Conservation (phyloP, 2,113 vertebrate genomes). For the Pachypanchax playfairii region DNA sequence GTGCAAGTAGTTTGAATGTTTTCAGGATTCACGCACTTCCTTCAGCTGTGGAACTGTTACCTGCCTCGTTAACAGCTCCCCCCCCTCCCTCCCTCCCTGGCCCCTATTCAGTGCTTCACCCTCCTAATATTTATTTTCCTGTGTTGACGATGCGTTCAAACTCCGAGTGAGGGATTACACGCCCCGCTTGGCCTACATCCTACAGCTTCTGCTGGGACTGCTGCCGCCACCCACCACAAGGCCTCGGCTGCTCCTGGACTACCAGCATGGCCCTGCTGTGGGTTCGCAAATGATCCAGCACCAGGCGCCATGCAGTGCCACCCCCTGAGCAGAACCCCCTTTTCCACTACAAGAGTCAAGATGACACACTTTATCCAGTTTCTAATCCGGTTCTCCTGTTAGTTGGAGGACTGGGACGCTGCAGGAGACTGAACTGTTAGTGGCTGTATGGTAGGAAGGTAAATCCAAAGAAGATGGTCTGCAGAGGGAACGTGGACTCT, state of each 20-base stretch:
- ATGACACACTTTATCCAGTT: conserved; percentile 2
- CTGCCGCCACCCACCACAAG: conserved; percentile 69
- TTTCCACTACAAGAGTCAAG: not conserved
- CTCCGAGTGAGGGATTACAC: conserved; percentile 65
- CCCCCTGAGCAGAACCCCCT: conserved; percentile 28
- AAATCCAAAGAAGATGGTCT: too few species aligned
- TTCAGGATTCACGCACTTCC: not conserved
- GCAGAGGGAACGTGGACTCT: too few species aligned
- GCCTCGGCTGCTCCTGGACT: conserved; percentile 40
- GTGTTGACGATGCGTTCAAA: conserved; percentile 42
- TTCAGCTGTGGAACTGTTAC: not conserved
- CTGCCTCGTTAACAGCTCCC: conserved; percentile 14
- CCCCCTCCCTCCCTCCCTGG: conserved; percentile 37
- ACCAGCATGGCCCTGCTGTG: conserved; percentile 77
- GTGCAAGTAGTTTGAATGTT: not conserved
- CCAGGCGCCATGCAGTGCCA: conserved; percentile 66
- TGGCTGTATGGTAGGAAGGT: too few species aligned
- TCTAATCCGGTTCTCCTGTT: not conserved
- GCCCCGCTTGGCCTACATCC: conserved; percentile 66
- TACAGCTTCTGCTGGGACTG: conserved; percentile 44
- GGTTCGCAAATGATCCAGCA: conserved; percentile 74
- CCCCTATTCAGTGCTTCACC: conserved; percentile 30
- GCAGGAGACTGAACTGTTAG: too few species aligned
- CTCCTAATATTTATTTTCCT: conserved; percentile 66
- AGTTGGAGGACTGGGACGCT: not conserved